Conservation (phyloP, 92 coral and sea anemone genomes). For the Muricea muricata region DNA sequence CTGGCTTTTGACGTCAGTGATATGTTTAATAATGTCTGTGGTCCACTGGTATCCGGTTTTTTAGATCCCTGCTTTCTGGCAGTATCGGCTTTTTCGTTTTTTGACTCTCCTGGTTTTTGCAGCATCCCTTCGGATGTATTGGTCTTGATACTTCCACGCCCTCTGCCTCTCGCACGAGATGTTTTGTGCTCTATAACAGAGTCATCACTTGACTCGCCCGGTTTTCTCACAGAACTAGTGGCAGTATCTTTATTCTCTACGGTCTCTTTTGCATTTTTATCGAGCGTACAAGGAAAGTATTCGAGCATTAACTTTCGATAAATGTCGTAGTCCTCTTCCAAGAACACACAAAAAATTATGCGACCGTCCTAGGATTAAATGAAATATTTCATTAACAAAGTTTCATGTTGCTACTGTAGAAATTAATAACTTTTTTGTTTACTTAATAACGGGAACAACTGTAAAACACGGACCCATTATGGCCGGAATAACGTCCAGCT, state of each 20-base stretch:
- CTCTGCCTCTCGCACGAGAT: neutral
- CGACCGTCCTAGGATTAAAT: conserved; percentile 76
- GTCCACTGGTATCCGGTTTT: too few species aligned
- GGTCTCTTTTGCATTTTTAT: neutral
- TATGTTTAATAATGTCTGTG: too few species aligned
- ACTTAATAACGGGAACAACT: neutral
- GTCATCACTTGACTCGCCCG: neutral
- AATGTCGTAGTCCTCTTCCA: conserved; percentile 73
- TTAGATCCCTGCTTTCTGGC: too few species aligned
- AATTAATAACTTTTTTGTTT: neutral
- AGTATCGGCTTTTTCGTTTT: too few species aligned
- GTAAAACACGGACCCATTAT: too few species aligned
- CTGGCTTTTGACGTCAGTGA: too few species aligned
- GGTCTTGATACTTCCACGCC: neutral
- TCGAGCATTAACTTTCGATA: conserved; percentile 67
- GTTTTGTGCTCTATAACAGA: neutral
- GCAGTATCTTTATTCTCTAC: neutral
- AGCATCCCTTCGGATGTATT: neutral
- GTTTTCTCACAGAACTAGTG: neutral
- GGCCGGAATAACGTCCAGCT: too few species aligned
- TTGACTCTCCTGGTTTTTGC: too few species aligned
- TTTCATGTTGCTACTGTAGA: too few species aligned
- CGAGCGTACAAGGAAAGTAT: conserved; percentile 73
- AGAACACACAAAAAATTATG: conserved; percentile 88
- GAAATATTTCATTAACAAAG: neutral